phyloP scores from a whole-genome alignment of 2,797 vertebrate genomes.

The Sebastes glaucus region DNA sequence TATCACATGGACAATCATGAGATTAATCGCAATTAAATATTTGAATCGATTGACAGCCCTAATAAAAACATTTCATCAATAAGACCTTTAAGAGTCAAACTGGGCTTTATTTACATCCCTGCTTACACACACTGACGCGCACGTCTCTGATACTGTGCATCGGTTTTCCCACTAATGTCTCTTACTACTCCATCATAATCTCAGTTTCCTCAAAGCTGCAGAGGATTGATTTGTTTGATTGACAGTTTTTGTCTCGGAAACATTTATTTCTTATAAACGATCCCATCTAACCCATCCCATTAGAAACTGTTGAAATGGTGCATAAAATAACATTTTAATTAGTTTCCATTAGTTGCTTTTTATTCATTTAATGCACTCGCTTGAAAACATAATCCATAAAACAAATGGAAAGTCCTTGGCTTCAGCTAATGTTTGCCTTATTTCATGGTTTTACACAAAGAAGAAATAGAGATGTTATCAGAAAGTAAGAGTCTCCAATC shows the following conservation, averaged over 20 bases:
- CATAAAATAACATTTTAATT: background rate
- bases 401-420: background rate
- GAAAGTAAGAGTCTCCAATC: background rate
- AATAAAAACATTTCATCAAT: too few relatives aligned
- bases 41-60: too few relatives aligned
- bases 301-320: background rate
- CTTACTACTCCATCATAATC: background rate
- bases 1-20: fast-evolving
- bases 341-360: background rate
- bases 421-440: background rate
- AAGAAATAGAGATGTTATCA: background rate
- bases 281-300: background rate
- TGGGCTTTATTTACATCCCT: slow-evolving; percentile 3
- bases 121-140: background rate
- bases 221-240: background rate
- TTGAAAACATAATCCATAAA: background rate
- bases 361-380: background rate
- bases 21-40: too few relatives aligned
- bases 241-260: background rate
- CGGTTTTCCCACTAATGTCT: background rate
- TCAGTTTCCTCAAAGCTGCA: background rate
- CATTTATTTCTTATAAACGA: background rate
- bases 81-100: background rate
- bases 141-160: slow-evolving; percentile 1
- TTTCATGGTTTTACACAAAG: background rate